Percentiles rank a stretch among this genome's conserved stretches.
Evolutionary conservation across 2,113 vertebrate genomes (phyloP).

Genomic region (Nerophis ophidion): DNA sequence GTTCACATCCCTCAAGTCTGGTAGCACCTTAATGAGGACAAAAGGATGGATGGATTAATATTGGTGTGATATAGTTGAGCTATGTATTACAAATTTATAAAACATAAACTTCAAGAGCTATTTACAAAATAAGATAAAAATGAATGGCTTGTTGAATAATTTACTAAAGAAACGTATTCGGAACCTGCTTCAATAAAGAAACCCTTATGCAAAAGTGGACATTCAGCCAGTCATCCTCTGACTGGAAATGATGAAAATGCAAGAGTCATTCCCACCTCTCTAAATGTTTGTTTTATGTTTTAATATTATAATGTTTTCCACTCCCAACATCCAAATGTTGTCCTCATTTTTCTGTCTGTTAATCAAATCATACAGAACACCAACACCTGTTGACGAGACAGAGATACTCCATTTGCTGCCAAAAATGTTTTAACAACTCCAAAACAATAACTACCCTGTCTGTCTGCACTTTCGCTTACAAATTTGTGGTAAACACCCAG

Average conservation of each 20-base stretch:
- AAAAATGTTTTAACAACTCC: conserved; percentile 21
- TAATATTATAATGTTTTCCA: conserved; percentile 23
- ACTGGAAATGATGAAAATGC: conserved; percentile 54
- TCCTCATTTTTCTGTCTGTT: conserved; percentile 19
- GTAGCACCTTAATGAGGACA: too few species aligned
- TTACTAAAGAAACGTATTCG: too few species aligned
- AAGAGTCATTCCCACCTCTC: conserved; percentile 44
- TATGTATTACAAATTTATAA: too few species aligned
- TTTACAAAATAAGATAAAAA: too few species aligned
- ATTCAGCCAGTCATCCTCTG: conserved; percentile 47
- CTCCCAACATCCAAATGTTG: conserved; percentile 8
- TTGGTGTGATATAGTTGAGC: too few species aligned
- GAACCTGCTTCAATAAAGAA: conserved; percentile 23
- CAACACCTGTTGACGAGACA: conserved; percentile 20
- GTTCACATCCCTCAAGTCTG: too few species aligned
- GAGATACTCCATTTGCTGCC: conserved; percentile 10
- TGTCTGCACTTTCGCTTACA: conserved; percentile 27
- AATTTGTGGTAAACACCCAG: conserved; percentile 41
- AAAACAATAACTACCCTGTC: conserved; percentile 35
- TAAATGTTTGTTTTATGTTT: conserved; percentile 46
- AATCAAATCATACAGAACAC: conserved; percentile 13
- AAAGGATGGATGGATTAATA: too few species aligned
- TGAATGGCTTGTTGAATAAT: too few species aligned
- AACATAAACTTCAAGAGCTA: too few species aligned
- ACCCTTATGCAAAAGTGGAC: conserved; percentile 52